Base-by-base conservation (phyloP, 2,888 invertebrate species). In the Brachycybe producta region DNA sequence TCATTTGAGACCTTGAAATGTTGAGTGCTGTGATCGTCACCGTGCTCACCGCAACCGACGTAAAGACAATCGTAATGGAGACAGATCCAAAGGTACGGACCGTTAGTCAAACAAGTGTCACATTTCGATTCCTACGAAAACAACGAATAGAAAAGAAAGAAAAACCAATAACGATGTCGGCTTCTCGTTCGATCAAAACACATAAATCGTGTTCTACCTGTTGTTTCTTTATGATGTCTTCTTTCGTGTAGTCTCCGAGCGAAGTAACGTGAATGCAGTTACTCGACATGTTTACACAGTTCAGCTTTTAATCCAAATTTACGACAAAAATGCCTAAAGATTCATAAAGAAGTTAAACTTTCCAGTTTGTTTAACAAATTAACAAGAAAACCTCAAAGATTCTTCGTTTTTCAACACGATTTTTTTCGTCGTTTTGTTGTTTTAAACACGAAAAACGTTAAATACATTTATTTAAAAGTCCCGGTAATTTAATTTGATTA, bases 11-110 rank as follows among this genome's bases (percentile, higher is more conserved):
- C 82, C 70, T 74, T 75, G 64, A 82, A 82, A 67, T 91, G 90
- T 53, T 73, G 65, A 19, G 82, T 81, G 65, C 85, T 84, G 66
- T 91, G 90, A 65, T 88, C 87, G 62, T 80, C 78, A 56, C 77
- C 77, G 39, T 78, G 77, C 65, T 86, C 85, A 2, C 84, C 82
- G 70, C 91, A 91, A 49, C 87, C 86, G 39, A 86, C 75, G 62
- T 79, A 80, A 49, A 79, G 74, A 65, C 90, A 91, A 46, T 80
- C 79, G 34, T 78, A 76, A 62, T 82, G 77, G 51, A 91, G 70
- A 62, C 91, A 91, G 52, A 88, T 75, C 88, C 90, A 90, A 49
- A 90, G 73, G 65, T 86, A 83, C 44, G 82, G 81, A 1, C 84
- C 84, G 11, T 73, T 68, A 56, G 76, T 77, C 34, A 77, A 75